Evolutionary conservation across 2,888 invertebrate genomes (phyloP), one percentile per base, ranked within the genome.

Genomic region (Hydriomena furcata): DNA sequence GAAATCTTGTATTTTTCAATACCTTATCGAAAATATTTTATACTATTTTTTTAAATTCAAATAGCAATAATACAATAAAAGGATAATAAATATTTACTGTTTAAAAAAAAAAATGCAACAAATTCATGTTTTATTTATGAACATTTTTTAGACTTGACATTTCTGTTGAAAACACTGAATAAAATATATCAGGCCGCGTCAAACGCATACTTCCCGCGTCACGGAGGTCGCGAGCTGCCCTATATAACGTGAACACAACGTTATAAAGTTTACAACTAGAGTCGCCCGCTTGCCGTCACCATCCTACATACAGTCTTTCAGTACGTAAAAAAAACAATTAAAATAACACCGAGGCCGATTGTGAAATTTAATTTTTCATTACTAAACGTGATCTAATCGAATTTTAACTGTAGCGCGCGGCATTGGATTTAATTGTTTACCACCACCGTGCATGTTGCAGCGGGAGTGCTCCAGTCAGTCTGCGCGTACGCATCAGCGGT

Each of bases 141-240:
- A n/a, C n/a, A n/a, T n/a, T n/a, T n/a, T 28, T 1, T 28, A 27
- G 10, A n/a, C n/a, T 3, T 5, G 8, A 4, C n/a, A 20, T 8
- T 32, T 32, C 17, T 32, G n/a, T 2, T 17, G 31, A 38, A 53
- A 57, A 47, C 17, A 17, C 25, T 41, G 34, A 28, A 23, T 21
- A 30, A 43, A 35, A 52, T 40, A 51, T 38, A 38, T 47, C 40
- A 42, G 27, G 31, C 32, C 41, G 17, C 36, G 27, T 34, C 47
- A 36, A 45, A 54, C 41, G 48, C 60, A 63, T 66, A 77, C 73
- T 81, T 81, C 81, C 82, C 80, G 79, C 69, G 71, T 68, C 68
- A 62, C 81, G 80, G 84, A 87, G 87, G 87, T 85, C 87, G 81
- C 69, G 63, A 70, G 63, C 71, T 86, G 86, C 79, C 84, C 89